These are phyloP conservation scores for Odontomachus brunneus DNA, from an alignment of 1,140 invertebrate genomes.

Conservation along the genomic window DNA sequence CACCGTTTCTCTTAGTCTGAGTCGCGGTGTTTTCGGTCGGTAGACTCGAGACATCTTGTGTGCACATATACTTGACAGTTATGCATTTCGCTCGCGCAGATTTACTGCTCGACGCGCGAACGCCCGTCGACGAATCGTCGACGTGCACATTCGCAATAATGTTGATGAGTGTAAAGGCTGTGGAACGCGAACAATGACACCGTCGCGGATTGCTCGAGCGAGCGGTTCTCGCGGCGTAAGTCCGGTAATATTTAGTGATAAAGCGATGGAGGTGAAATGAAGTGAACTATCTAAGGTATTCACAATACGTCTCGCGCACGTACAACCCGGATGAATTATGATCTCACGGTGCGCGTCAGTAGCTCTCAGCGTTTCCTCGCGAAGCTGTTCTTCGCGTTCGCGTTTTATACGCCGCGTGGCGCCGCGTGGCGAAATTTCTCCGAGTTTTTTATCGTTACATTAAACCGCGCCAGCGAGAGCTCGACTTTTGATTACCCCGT, in stretches of 20 bases:
- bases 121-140: not conserved
- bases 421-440: constrained; percentile 9
- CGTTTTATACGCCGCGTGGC: constrained; percentile 4
- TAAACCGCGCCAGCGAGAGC: not conserved
- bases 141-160: constrained; percentile 40
- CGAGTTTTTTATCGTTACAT: constrained; percentile 20
- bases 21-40: not conserved
- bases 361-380: constrained; percentile 1
- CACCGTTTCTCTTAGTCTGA: not conserved
- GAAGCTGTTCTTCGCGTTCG: constrained; percentile 22
- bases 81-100: constrained; percentile 8
- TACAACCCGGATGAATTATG: constrained; percentile 59
- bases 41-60: not conserved
- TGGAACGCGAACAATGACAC: constrained; percentile 67
- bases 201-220: constrained; percentile 40
- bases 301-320: constrained; percentile 55
- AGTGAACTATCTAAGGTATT: constrained; percentile 70
- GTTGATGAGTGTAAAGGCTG: constrained; percentile 47
- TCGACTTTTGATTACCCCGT: not conserved
- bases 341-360: constrained; percentile 40
- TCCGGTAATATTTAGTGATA: constrained; percentile 71
- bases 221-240: constrained; percentile 50
- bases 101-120: not conserved
- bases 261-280: constrained; percentile 65
- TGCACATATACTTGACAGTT: constrained; percentile 16